A percentile compares a stretch with the other conserved stretches of the same genome.
Evolutionary conservation across 30 jellyfish, hydroid and myxozoan genomes (phyloP).

Genomic region (Cassiopea xamachana): DNA sequence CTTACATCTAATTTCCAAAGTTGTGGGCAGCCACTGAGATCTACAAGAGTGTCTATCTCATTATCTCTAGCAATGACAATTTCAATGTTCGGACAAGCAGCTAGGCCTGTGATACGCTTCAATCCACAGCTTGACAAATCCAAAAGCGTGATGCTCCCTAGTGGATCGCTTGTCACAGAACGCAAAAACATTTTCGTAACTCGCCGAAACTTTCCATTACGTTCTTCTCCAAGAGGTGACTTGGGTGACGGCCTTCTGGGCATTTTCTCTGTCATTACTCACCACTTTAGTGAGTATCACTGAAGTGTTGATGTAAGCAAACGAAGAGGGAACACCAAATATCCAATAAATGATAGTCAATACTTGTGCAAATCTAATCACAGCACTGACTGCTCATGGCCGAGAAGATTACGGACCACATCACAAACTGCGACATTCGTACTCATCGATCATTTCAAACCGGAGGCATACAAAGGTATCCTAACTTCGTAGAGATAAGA

Average conservation of each 20-base stretch:
- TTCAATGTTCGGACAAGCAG: conserved; percentile 58
- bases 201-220: not conserved
- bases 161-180: conserved; percentile 48
- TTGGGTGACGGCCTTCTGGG: not conserved
- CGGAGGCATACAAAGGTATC: too few species aligned
- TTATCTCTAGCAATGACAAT: conserved; percentile 42
- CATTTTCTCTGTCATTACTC: not conserved
- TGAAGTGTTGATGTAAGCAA: too few species aligned
- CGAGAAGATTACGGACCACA: too few species aligned
- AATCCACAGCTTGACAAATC: conserved; percentile 55
- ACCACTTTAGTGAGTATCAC: not conserved
- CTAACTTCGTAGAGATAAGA: too few species aligned
- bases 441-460: too few species aligned
- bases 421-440: too few species aligned
- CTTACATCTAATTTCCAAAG: conserved; percentile 63
- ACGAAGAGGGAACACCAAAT: too few species aligned
- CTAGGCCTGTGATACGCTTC: conserved; percentile 56
- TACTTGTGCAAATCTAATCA: too few species aligned
- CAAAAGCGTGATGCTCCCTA: conserved; percentile 55
- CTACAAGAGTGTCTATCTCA: conserved; percentile 38
- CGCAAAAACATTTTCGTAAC: conserved; percentile 36
- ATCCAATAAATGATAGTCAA: too few species aligned
- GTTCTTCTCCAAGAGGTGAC: not conserved
- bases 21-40: conserved; percentile 59
- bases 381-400: too few species aligned